Base-by-base conservation (phyloP, 2,888 invertebrate genomes). In the Rhamnusium bicolor region DNA sequence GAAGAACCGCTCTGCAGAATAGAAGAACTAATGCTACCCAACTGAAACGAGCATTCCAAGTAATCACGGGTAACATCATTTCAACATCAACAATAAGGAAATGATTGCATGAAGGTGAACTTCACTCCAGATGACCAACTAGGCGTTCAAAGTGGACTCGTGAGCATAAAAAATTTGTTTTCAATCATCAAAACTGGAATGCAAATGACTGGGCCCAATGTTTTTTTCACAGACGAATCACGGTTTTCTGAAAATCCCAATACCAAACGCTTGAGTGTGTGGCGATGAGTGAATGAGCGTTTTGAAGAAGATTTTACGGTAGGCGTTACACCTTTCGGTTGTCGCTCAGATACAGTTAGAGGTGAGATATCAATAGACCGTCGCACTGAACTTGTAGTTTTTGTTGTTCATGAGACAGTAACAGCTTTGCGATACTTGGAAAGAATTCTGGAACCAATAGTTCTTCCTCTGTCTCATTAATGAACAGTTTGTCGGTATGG, bases 361-460 rank as follows among this genome's bases (percentile, higher is more conserved):
- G 51, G 51, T 51, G 51, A 16, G 16, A 51, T 51, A 51, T 51
- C 16, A 51, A 51, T 51, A 51, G 51, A 51, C 51, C 51, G 8
- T 51, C 51, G 16, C 51, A 51, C 16, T 51, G 16, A 51, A 51
- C 51, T 51, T 51, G 51, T 51, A 51, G 7, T 6, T 51, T 51
- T 6, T 14, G 51, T 51, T 16, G 51, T 51, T 16, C 51, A 16
- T 51, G 51, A 14, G 51, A 51, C 51, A 51, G 51, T 51, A 51
- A 51, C 51, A 46, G 46, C 46, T 46, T 46, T 46, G 10, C 46
- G 46, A 46, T 24, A 46, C 46, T 46, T 46, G 46, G 46, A 46
- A 5, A 46, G 46, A 46, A 46, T 46, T 46, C 46, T 46, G 46
- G 46, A 46, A n/a, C 12, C 10, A 10, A n/a, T n/a, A n/a, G n/a